Percentiles rank a stretch among this genome's conserved stretches.
Conservation (phyloP, 2,888 invertebrate species). For the Rhopalosiphum nymphaeae region DNA sequence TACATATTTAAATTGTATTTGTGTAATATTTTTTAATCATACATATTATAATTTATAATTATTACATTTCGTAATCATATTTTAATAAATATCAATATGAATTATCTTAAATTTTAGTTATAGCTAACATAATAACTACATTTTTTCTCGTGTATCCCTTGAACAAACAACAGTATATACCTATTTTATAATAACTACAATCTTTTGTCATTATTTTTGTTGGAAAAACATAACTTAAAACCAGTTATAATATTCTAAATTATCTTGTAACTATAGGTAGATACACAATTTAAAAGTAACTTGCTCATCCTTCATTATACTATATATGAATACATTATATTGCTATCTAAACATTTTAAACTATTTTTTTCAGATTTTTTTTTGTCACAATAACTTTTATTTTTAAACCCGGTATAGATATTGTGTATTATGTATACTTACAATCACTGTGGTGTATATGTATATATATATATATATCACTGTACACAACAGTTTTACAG, state of each 20-base stretch:
- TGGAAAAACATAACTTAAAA: not conserved
- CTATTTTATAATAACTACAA: not conserved
- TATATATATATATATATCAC: not conserved
- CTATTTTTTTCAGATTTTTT: not conserved
- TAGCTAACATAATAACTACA: not conserved
- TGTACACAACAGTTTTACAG: not conserved
- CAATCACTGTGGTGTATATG: not conserved
- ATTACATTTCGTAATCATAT: not conserved
- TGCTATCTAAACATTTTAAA: not conserved
- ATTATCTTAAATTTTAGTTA: not conserved
- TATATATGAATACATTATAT: not conserved
- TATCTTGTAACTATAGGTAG: not conserved
- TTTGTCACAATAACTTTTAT: not conserved
- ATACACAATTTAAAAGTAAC: not conserved
- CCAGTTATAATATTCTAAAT: not conserved
- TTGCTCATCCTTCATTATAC: not conserved
- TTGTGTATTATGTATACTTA: not conserved
- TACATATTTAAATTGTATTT: too few relatives aligned
- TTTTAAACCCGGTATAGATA: not conserved
- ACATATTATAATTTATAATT: too few relatives aligned
- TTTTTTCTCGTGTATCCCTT: too few relatives aligned
- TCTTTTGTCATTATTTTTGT: not conserved
- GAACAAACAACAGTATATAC: not conserved
- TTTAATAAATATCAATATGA: not conserved
- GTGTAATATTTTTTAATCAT: too few relatives aligned